phyloP scores from a whole-genome alignment of 2,797 vertebrate species.

The Dallia pectoralis region DNA sequence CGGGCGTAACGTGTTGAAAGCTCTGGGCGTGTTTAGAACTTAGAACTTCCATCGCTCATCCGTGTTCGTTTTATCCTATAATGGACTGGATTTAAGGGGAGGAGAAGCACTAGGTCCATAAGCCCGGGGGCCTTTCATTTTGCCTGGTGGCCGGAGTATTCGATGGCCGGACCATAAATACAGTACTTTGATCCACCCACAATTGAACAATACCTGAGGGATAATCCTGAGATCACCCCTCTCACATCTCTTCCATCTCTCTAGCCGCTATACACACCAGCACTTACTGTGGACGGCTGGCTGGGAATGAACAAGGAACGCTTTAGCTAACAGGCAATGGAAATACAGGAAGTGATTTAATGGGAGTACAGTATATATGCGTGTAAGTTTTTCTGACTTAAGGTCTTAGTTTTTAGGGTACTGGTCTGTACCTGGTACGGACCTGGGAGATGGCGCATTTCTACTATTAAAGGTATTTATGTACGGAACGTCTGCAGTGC shows the following conservation, averaged over 20 bases:
- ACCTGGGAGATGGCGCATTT: no score
- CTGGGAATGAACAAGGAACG: constrained; percentile 42
- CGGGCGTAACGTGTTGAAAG: constrained; percentile 13
- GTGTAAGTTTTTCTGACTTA: background rate
- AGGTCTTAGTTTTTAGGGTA: no score
- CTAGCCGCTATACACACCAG: constrained; percentile 38
- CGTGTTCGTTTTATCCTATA: constrained; percentile 57
- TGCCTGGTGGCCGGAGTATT: constrained; percentile 7
- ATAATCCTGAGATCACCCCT: constrained; percentile 59
- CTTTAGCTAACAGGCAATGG: constrained; percentile 8
- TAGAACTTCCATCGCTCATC: constrained; percentile 47
- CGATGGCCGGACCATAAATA: constrained; percentile 43
- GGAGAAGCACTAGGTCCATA: background rate
- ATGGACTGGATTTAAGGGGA: constrained; percentile 42
- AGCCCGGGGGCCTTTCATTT: constrained; percentile 33
- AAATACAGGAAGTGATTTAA: no score
- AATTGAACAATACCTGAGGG: constrained; percentile 50
- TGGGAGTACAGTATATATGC: background rate
- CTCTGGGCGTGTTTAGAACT: constrained; percentile 34
- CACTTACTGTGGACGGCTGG: constrained; percentile 20
- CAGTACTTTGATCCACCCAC: constrained; percentile 61
- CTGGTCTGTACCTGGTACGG: no score
- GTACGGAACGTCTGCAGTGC: no score
- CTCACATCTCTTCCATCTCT: constrained; percentile 38
- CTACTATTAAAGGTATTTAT: no score